Evolutionary conservation across 2,888 invertebrate genomes (phyloP), one percentile per base, ranked within the genome.

Genomic region (Alentia gelatinosa): DNA sequence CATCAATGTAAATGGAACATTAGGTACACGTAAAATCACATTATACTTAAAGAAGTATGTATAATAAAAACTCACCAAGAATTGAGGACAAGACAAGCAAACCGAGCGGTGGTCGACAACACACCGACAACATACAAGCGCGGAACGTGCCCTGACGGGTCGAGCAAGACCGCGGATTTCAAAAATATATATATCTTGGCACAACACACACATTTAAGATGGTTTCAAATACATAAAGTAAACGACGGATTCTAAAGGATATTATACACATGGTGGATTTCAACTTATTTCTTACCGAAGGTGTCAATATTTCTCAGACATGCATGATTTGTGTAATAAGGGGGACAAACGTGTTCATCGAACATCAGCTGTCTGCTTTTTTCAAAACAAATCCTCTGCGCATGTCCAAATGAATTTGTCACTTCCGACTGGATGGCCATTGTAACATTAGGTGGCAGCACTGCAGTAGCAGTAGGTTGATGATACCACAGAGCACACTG

Each of bases 301-400:
- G 39, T 39, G 19, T n/a, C 37, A 9, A 3, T 37, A 35, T 79
- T 37, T 15, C 1, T 79, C 39, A 12, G 35, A 79, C 19, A 12
- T 37, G 35, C 79, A 79, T 79, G 39, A 79, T 79, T 39, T n/a
- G 37, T 35, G 39, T 23, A 37, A 37, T n/a, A n/a, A 63, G 63
- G 5, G 9, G n/a, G 37, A 79, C 12, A 74, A 74, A 74, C 39
- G 79, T 35, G 79, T 19, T 19, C 39, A 39, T 79, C 9, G 79
- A 79, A 79, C 39, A 79, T 26, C 86, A 40, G 86, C 47, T 86
- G 86, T 86, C 86, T 86, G 86, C 86, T 86, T 30, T 26, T 47
- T 83, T 86, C 86, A 86, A 86, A 86, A 86, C 86, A 86, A 86
- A 86, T 86, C 42, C 0, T 19, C 42, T 86, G 50, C 86, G 86